A percentile compares a stretch with the other conserved stretches of the same genome.
These are phyloP conservation scores for Ceyx margarethae DNA, from an alignment of 2,113 vertebrate genomes.

Conservation along the genomic window DNA sequence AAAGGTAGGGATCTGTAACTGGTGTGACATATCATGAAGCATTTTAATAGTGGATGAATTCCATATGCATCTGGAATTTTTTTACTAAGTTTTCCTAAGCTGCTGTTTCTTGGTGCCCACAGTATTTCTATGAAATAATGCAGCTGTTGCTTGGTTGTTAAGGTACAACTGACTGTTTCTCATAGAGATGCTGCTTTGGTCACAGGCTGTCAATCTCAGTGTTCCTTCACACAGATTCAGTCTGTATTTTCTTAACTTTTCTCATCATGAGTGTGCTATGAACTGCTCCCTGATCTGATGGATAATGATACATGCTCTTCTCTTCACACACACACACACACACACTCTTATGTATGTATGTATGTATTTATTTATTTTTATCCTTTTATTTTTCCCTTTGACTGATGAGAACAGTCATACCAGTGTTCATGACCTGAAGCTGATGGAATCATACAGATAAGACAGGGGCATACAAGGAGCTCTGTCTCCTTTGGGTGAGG, in stretches of 20 bases:
- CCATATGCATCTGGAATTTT: neutral
- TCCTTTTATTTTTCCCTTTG: neutral
- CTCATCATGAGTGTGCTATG: neutral
- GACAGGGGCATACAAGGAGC: neutral
- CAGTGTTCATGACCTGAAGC: neutral
- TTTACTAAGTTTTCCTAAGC: neutral
- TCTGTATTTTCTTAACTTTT: neutral
- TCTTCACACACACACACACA: neutral
- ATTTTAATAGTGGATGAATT: conserved; percentile 4
- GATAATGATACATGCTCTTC: neutral
- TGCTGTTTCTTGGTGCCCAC: neutral
- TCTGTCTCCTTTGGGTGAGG: neutral
- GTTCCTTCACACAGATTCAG: neutral
- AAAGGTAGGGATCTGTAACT: neutral
- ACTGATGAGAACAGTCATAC: neutral
- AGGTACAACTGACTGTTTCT: neutral
- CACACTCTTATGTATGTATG: neutral
- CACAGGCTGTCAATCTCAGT: neutral
- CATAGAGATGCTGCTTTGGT: neutral
- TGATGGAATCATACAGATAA: neutral
- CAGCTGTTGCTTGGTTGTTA: neutral
- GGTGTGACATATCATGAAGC: neutral
- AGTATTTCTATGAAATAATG: neutral
- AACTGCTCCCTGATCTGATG: neutral
- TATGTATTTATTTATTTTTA: neutral